Evolutionary conservation across 2,113 vertebrate genomes (phyloP), one percentile per base, ranked within the genome.

Genomic region (Rhadina sibilatrix): DNA sequence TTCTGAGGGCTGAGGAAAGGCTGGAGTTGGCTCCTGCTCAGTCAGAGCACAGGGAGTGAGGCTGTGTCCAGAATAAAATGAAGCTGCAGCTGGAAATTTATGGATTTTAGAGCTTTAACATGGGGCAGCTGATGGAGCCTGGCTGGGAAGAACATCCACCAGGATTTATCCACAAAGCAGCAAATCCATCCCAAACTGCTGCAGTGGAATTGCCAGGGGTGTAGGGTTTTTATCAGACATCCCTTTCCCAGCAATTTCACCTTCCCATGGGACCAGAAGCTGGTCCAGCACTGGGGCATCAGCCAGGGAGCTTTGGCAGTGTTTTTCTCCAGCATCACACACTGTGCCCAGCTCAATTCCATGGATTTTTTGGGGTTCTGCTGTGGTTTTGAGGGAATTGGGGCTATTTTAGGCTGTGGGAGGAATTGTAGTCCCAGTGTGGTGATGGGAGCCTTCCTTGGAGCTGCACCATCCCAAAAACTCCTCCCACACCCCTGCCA

Each of bases 321-420:
- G 0, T 1, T 63, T 54, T 37, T 2, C 42, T 33, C 42, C 37
- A 1, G 5, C 65, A 7, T 12, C 84, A 10, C 60, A 20, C 31
- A 0, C 12, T 2, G 11, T 11, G 10, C 13, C 33, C 80, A 40
- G 47, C 68, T 57, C 40, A 46, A 0, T 30, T 6, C 16, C 52
- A 3, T 22, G 0, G 0, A 3, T 44, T 80, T 80, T 27, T 37
- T 0, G 6, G 60, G 46, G 14, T 30, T 16, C 71, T 86, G 53
- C 49, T 57, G 35, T 21, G 53, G 19, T 20, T 61, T 53, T 0
- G 6, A 24, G 72, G 84, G 33, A 70, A 30, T 0, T 6, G 47
- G 15, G 21, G 46, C 16, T 5, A 3, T 46, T 65, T 13, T 3
- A 9, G 24, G 9, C 56, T 3, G 10, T 5, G 25, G 72, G 50